Conservation (phyloP, 2,797 vertebrate genomes). For the Botia kubotai region DNA sequence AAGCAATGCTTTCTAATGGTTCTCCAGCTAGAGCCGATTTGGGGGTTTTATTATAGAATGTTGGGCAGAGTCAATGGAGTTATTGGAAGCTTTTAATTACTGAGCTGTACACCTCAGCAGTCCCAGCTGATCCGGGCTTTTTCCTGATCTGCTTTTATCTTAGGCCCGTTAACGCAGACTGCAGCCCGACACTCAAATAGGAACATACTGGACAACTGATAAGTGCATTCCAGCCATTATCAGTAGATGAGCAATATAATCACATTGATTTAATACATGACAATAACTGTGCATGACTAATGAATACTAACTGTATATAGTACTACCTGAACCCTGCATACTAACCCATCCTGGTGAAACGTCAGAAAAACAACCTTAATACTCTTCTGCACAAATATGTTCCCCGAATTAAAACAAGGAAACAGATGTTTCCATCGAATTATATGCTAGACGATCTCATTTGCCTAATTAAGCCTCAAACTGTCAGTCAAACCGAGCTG, state of each 20-base stretch:
- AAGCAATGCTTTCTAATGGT: slow-evolving; percentile 62
- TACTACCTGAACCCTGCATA: neutral
- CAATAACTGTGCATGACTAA: neutral
- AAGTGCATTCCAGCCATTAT: neutral
- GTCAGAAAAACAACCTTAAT: slow-evolving; percentile 21
- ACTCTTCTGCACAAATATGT: slow-evolving; percentile 7
- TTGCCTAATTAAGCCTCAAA: slow-evolving; percentile 50
- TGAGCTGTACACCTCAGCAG: slow-evolving; percentile 61
- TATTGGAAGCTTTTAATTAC: slow-evolving; percentile 59
- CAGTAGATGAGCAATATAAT: neutral
- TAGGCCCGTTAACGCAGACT: slow-evolving; percentile 14
- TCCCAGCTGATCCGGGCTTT: slow-evolving; percentile 16
- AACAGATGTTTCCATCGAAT: slow-evolving; percentile 59
- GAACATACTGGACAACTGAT: neutral
- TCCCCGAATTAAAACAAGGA: slow-evolving; percentile 28
- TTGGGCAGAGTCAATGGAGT: slow-evolving; percentile 62
- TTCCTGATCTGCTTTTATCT: slow-evolving; percentile 28
- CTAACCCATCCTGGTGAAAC: slow-evolving; percentile 13
- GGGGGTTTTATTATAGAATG: slow-evolving; percentile 67
- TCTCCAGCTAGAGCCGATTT: slow-evolving; percentile 66
- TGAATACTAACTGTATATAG: neutral
- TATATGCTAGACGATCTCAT: slow-evolving; percentile 40
- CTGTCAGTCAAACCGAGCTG: slow-evolving; percentile 48
- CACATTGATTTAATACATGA: neutral
- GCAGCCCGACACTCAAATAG: neutral